phyloP scores from a whole-genome alignment of 2,113 vertebrate genomes.

The Phaethon lepturus region DNA sequence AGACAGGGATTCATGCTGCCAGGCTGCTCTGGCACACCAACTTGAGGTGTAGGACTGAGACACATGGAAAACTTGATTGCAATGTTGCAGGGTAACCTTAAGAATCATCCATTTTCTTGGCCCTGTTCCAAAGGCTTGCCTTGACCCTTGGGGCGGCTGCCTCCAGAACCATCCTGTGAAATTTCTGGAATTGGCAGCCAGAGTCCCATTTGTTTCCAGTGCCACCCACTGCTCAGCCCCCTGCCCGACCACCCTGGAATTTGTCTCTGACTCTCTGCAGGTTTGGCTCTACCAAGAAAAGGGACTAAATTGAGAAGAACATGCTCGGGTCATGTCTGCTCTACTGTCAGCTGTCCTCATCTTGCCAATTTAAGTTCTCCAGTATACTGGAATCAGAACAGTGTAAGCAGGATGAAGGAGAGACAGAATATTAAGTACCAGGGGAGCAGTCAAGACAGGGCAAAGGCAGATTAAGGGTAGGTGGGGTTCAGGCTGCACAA shows the following conservation, averaged over 20 bases:
- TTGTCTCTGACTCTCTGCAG: not conserved
- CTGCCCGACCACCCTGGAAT: not conserved
- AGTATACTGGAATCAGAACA: not conserved
- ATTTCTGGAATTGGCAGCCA: not conserved
- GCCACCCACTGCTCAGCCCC: not conserved
- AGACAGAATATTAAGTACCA: not conserved
- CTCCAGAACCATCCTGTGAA: not conserved
- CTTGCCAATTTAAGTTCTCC: not conserved
- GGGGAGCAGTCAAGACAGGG: not conserved
- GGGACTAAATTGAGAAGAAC: not conserved
- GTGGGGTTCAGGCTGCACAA: not conserved
- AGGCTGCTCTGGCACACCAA: not conserved
- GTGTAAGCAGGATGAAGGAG: not conserved
- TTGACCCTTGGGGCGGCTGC: not conserved
- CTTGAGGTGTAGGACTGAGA: not conserved
- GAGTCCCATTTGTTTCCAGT: not conserved
- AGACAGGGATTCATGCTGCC: constrained; percentile 22
- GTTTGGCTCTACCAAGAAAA: not conserved
- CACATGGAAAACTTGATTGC: not conserved
- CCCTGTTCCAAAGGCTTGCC: not conserved
- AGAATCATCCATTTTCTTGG: not conserved
- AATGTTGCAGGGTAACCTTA: not conserved
- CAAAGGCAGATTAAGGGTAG: constrained; percentile 1
- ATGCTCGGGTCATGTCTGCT: not conserved
- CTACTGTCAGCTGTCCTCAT: not conserved